Evolutionary conservation across 2,113 vertebrate genomes (phyloP).

Genomic region (Taxidea taxus): DNA sequence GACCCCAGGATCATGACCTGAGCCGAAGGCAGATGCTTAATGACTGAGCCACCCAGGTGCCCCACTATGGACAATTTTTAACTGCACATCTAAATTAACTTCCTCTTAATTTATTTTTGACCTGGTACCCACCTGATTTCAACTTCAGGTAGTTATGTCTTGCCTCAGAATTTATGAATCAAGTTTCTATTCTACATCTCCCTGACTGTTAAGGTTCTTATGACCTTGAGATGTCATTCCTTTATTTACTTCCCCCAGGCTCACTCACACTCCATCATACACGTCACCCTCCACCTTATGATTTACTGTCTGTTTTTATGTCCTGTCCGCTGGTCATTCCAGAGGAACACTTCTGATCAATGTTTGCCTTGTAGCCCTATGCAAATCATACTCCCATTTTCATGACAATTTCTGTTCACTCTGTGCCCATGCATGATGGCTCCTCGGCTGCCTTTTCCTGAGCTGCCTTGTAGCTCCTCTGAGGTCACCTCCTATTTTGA

Average conservation of each 20-base stretch:
- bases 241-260: slow-evolving; percentile 42
- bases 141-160: slow-evolving; percentile 6
- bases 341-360: background rate
- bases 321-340: background rate
- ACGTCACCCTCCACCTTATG: background rate
- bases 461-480: background rate
- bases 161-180: slow-evolving; percentile 34
- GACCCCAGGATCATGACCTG: too few species aligned
- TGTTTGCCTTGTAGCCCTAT: background rate
- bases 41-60: too few species aligned
- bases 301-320: slow-evolving; percentile 33
- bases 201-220: slow-evolving; percentile 14
- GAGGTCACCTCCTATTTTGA: background rate
- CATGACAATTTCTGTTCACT: background rate
- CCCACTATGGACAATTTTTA: slow-evolving; percentile 25
- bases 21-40: too few species aligned
- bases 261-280: background rate
- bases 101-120: slow-evolving; percentile 23
- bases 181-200: background rate
- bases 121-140: background rate
- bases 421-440: background rate
- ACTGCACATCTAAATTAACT: slow-evolving; percentile 13
- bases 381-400: background rate
- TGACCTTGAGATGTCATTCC: slow-evolving; percentile 17
- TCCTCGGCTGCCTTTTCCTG: background rate